phyloP scores from a whole-genome alignment of 2,113 vertebrate genomes.

The Scomber colias region DNA sequence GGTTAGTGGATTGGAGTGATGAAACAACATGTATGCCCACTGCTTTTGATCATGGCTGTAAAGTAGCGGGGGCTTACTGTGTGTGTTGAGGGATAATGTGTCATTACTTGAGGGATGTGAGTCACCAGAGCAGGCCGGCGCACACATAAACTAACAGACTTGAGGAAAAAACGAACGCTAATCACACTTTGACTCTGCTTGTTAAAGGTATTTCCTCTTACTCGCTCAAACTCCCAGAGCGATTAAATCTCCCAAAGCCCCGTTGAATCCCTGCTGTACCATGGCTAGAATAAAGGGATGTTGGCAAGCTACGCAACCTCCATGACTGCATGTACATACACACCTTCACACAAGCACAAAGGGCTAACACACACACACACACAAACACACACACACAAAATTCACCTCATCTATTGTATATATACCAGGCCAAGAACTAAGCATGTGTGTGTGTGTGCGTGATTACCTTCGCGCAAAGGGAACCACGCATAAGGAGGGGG shows the following conservation, averaged over 20 bases:
- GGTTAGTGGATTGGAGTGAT: conserved; percentile 65
- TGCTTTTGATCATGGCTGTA: conserved; percentile 78
- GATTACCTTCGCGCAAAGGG: conserved; percentile 49
- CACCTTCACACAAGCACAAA: conserved; percentile 13
- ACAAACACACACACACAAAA: conserved; percentile 8
- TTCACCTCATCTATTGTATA: conserved; percentile 9
- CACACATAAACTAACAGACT: conserved; percentile 74
- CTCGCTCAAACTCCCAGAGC: conserved; percentile 73
- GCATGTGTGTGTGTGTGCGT: conserved; percentile 8
- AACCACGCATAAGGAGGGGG: conserved; percentile 3
- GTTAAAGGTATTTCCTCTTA: conserved; percentile 82
- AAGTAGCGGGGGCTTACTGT: conserved; percentile 75
- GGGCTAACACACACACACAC: background rate
- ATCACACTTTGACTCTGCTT: conserved; percentile 81
- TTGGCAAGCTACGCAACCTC: conserved; percentile 31
- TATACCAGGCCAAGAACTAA: conserved; percentile 43
- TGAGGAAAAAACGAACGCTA: conserved; percentile 68
- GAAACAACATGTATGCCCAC: conserved; percentile 69
- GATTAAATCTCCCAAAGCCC: conserved; percentile 74
- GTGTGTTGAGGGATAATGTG: conserved; percentile 81
- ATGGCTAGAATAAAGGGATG: conserved; percentile 43
- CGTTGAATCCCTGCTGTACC: conserved; percentile 47
- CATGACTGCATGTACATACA: background rate
- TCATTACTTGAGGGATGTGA: conserved; percentile 82
- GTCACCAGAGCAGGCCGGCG: conserved; percentile 69